Percentiles rank a stretch among this genome's conserved stretches.
phyloP scores from a whole-genome alignment of 2,797 vertebrate genomes.

The Xyrichtys novacula region DNA sequence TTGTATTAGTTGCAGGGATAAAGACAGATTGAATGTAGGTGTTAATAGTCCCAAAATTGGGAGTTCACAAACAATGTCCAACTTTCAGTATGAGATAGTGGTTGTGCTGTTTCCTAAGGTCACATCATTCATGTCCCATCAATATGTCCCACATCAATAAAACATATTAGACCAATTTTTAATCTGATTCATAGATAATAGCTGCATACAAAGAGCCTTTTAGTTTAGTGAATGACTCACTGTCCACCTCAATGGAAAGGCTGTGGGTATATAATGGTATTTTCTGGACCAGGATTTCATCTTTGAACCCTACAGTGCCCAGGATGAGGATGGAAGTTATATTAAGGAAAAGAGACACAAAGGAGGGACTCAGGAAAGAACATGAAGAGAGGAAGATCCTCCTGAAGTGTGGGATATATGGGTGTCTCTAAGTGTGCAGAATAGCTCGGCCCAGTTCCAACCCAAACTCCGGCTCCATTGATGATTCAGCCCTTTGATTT shows the following conservation, averaged over 20 bases:
- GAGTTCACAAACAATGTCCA: too few species aligned
- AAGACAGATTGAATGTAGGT: too few species aligned
- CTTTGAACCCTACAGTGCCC: neutral
- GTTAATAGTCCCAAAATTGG: too few species aligned
- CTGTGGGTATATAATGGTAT: neutral
- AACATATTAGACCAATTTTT: too few species aligned
- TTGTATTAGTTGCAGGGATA: too few species aligned
- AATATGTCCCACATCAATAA: too few species aligned
- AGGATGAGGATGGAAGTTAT: neutral
- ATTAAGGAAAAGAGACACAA: slow-evolving; percentile 4
- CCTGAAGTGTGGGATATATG: slow-evolving; percentile 29
- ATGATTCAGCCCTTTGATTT: slow-evolving; percentile 55
- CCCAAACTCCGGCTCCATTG: slow-evolving; percentile 42
- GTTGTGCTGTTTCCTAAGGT: too few species aligned
- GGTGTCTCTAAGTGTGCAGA: slow-evolving; percentile 35
- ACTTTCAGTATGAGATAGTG: too few species aligned
- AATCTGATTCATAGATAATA: too few species aligned
- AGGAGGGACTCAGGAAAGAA: slow-evolving; percentile 3
- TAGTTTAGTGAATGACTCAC: neutral
- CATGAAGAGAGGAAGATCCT: slow-evolving; percentile 16
- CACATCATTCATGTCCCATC: too few species aligned
- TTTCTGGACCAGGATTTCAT: slow-evolving; percentile 2
- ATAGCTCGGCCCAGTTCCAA: slow-evolving; percentile 40
- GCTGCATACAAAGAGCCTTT: neutral
- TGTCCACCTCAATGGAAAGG: neutral